These are phyloP conservation scores for Motacilla alba DNA, from an alignment of 2,113 vertebrate species.

Conservation along the genomic window DNA sequence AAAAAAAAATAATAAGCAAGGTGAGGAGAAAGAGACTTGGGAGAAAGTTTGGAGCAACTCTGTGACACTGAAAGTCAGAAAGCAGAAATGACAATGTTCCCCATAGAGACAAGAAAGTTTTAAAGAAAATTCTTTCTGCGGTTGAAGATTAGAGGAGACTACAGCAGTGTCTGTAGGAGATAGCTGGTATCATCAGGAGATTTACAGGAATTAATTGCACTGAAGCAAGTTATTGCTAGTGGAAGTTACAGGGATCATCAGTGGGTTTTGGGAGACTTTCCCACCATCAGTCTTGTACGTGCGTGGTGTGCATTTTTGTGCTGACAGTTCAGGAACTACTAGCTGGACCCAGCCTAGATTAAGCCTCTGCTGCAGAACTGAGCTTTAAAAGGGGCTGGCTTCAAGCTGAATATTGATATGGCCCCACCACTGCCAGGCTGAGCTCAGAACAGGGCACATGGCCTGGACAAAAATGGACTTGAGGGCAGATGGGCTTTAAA, in stretches of 20 bases:
- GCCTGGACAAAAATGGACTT: not conserved
- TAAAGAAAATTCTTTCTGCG: not conserved
- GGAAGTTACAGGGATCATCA: not conserved
- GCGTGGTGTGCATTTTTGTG: not conserved
- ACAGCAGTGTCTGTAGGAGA: not conserved
- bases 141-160: not conserved
- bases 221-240: not conserved
- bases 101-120: not conserved
- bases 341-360: not conserved
- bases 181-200: not conserved
- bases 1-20: not conserved
- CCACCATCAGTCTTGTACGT: not conserved
- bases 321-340: not conserved
- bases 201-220: not conserved
- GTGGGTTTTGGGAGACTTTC: not conserved
- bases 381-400: not conserved
- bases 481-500: not conserved
- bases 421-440: not conserved
- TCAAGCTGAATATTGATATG: not conserved
- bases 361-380: not conserved
- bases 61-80: not conserved
- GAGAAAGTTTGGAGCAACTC: not conserved
- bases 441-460: not conserved
- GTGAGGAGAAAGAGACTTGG: not conserved
- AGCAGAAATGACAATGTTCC: not conserved